Evolutionary conservation across 1,140 invertebrate genomes (phyloP).

Genomic region (Drosophila elegans): DNA sequence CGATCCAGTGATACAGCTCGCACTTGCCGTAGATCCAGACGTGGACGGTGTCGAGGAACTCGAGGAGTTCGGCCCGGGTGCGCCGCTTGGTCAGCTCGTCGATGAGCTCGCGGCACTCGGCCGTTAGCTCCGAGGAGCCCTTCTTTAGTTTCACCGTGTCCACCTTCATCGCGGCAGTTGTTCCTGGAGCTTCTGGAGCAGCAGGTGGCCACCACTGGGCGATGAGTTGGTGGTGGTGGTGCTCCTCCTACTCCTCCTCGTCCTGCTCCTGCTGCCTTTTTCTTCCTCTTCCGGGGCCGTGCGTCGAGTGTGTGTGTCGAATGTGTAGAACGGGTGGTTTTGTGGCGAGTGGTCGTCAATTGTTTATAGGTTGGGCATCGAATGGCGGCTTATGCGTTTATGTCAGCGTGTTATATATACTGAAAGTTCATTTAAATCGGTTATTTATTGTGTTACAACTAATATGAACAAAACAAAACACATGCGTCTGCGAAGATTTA

Average conservation of each 20-base stretch:
- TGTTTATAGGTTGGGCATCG: conserved; percentile 41
- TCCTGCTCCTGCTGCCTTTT: conserved; percentile 3
- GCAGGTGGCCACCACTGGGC: conserved; percentile 32
- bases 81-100: conserved; percentile 90
- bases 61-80: conserved; percentile 89
- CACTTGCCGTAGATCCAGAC: conserved; percentile 96
- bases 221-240: background rate
- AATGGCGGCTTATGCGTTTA: conserved; percentile 43
- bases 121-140: conserved; percentile 94
- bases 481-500: conserved; percentile 7
- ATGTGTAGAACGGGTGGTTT: background rate
- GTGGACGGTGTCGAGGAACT: conserved; percentile 91
- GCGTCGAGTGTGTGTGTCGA: conserved; percentile 5
- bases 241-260: conserved; percentile 22
- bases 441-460: background rate
- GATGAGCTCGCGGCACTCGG: conserved; percentile 93
- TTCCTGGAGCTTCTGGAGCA: conserved; percentile 10
- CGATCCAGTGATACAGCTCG: conserved; percentile 96
- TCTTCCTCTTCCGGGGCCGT: background rate
- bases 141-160: conserved; percentile 94
- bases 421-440: conserved; percentile 26
- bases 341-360: conserved; percentile 7
- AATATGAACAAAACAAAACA: conserved; percentile 6
- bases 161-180: conserved; percentile 91
- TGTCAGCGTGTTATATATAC: conserved; percentile 54